Evolutionary conservation across 2,888 invertebrate species (phyloP).

Genomic region (Oxytorus armatus): DNA sequence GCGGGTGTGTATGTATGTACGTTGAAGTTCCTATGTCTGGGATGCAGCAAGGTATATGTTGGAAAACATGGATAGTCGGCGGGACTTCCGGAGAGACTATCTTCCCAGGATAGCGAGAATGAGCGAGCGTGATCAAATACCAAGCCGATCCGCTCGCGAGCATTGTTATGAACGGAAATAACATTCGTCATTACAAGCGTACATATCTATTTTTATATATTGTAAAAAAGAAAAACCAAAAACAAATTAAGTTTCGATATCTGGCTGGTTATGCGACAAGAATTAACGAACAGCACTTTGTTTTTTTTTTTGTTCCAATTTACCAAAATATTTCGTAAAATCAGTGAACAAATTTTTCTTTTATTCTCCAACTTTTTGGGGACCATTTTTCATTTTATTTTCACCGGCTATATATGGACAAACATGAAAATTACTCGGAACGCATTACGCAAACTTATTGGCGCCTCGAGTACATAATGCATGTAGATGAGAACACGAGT

Average conservation of each 20-base stretch:
- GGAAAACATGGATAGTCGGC: conserved; percentile 42
- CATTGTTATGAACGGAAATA: conserved; percentile 30
- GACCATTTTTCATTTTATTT: too few relatives aligned
- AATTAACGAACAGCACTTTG: too few relatives aligned
- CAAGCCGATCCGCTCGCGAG: conserved; percentile 43
- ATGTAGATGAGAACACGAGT: conserved; percentile 19
- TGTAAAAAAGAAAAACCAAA: too few relatives aligned
- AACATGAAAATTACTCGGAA: conserved; percentile 29
- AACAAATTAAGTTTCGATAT: too few relatives aligned
- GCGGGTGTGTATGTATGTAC: background rate
- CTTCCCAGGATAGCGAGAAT: conserved; percentile 67
- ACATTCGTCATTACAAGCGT: too few relatives aligned
- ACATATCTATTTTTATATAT: too few relatives aligned
- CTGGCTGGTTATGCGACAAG: too few relatives aligned
- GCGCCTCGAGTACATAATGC: conserved; percentile 28
- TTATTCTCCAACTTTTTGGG: too few relatives aligned
- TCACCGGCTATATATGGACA: too few relatives aligned
- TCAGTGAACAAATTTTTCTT: too few relatives aligned
- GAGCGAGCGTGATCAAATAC: conserved; percentile 61
- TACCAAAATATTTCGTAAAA: too few relatives aligned
- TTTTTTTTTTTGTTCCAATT: too few relatives aligned
- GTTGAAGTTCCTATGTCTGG: conserved; percentile 1
- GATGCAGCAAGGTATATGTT: conserved; percentile 6
- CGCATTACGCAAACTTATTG: conserved; percentile 20
- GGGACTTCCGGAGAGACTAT: conserved; percentile 65